Percentiles rank a stretch among this genome's conserved stretches.
Evolutionary conservation across 1,140 invertebrate genomes (phyloP).

Genomic region (Camponotus vicinus): DNA sequence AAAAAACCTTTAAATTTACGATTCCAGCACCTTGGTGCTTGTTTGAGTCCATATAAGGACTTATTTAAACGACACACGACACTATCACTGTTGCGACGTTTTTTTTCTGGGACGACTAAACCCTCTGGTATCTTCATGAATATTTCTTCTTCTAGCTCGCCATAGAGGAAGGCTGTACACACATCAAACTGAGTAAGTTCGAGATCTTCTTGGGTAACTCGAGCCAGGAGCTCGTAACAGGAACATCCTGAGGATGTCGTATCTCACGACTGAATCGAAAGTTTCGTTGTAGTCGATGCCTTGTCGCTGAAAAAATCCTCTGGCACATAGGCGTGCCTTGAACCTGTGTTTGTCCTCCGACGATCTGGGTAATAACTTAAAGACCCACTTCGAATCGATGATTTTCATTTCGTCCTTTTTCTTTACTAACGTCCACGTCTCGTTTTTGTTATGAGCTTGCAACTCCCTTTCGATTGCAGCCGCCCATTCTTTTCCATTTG

Average conservation of each 20-base stretch:
- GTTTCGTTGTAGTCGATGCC: background rate
- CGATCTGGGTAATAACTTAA: background rate
- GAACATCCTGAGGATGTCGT: background rate
- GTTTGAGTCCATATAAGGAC: constrained; percentile 3
- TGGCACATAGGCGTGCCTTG: constrained; percentile 35
- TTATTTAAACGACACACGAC: constrained; percentile 2
- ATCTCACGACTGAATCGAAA: background rate
- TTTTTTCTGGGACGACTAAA: background rate
- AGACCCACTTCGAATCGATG: background rate
- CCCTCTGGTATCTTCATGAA: background rate
- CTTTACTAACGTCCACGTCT: constrained; percentile 5
- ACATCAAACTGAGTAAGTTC: constrained; percentile 25
- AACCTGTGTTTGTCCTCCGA: background rate
- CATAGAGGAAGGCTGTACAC: constrained; percentile 11
- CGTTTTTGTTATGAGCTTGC: background rate
- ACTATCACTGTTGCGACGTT: too few species aligned
- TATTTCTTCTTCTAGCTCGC: background rate
- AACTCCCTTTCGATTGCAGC: background rate
- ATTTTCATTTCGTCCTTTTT: background rate
- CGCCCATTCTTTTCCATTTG: background rate
- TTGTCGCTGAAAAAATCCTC: constrained; percentile 6
- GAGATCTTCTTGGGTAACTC: background rate
- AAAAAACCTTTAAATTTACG: background rate
- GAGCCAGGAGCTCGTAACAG: background rate
- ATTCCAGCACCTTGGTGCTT: constrained; percentile 22